A percentile compares a stretch with the other conserved stretches of the same genome.
These are phyloP conservation scores for Cyanocitta stelleri DNA, from an alignment of 2,113 vertebrate species.

Conservation along the genomic window DNA sequence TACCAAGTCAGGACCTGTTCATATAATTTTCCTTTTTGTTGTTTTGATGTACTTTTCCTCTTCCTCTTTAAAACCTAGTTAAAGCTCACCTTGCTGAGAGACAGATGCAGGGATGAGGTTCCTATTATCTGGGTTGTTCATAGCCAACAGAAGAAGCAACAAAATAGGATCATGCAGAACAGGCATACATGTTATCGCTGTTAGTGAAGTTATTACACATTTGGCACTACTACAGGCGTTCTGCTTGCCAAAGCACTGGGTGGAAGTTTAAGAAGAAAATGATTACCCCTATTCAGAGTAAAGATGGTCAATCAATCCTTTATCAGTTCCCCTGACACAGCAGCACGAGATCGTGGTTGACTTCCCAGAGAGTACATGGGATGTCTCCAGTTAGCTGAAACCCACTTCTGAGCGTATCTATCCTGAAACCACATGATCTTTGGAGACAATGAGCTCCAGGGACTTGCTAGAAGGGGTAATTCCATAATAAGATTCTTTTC, in stretches of 20 bases:
- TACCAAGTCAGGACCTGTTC: background rate
- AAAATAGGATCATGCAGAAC: constrained; percentile 34
- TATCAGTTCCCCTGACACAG: constrained; percentile 13
- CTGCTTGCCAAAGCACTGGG: constrained; percentile 40
- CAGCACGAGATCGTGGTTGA: background rate
- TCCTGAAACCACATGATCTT: background rate
- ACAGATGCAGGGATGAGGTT: constrained; percentile 41
- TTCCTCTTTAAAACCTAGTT: background rate
- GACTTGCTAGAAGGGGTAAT: background rate
- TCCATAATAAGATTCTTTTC: background rate
- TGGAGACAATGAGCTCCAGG: background rate
- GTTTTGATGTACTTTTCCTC: background rate
- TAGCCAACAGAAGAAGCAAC: constrained; percentile 30
- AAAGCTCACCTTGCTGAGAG: constrained; percentile 34
- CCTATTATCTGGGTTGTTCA: constrained; percentile 15
- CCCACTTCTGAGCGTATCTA: background rate
- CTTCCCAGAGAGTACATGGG: background rate
- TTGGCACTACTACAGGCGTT: constrained; percentile 44
- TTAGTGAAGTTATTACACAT: constrained; percentile 61
- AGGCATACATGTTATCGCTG: constrained; percentile 25
- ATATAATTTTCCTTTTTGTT: background rate
- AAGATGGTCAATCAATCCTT: constrained; percentile 26
- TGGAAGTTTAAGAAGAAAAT: constrained; percentile 61
- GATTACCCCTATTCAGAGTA: constrained; percentile 24
- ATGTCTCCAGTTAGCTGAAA: constrained; percentile 11